A percentile compares a stretch with the other conserved stretches of the same genome.
These are phyloP conservation scores for Paraplagusia blochii DNA, from an alignment of 2,113 vertebrate species.

Conservation along the genomic window DNA sequence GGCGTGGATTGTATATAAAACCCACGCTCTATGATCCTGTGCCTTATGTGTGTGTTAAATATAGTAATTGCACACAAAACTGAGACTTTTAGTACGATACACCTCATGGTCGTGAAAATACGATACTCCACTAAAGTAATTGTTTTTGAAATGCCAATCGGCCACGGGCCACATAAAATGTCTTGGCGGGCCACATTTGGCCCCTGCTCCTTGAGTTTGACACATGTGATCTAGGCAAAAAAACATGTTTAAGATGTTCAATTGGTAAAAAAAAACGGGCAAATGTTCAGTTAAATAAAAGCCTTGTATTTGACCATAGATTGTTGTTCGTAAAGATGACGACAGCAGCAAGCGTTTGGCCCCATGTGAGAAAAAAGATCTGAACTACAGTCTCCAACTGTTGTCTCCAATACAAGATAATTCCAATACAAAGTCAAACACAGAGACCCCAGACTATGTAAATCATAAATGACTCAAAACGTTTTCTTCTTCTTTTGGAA, in stretches of 20 bases:
- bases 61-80: too few relatives aligned
- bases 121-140: too few relatives aligned
- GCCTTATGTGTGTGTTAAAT: too few relatives aligned
- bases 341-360: conserved; percentile 60
- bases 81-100: too few relatives aligned
- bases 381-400: conserved; percentile 35
- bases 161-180: too few relatives aligned
- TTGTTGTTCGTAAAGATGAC: conserved; percentile 67
- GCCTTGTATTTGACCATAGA: conserved; percentile 35
- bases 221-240: too few relatives aligned
- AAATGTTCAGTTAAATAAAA: conserved; percentile 29
- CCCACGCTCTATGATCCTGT: too few relatives aligned
- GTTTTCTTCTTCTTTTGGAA: conserved; percentile 16
- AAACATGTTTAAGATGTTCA: conserved; percentile 27
- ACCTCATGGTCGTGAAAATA: too few relatives aligned
- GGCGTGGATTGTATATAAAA: too few relatives aligned
- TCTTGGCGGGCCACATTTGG: too few relatives aligned
- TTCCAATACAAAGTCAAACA: conserved; percentile 1
- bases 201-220: too few relatives aligned
- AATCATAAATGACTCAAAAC: conserved; percentile 28
- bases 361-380: conserved; percentile 37
- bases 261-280: conserved; percentile 9
- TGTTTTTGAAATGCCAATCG: too few relatives aligned
- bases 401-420: conserved; percentile 18
- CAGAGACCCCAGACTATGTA: conserved; percentile 19